Evolutionary conservation across 23 tunicate species (phyloP), one percentile per base, ranked within the genome.

Genomic region (Trididemnum nubilum): DNA sequence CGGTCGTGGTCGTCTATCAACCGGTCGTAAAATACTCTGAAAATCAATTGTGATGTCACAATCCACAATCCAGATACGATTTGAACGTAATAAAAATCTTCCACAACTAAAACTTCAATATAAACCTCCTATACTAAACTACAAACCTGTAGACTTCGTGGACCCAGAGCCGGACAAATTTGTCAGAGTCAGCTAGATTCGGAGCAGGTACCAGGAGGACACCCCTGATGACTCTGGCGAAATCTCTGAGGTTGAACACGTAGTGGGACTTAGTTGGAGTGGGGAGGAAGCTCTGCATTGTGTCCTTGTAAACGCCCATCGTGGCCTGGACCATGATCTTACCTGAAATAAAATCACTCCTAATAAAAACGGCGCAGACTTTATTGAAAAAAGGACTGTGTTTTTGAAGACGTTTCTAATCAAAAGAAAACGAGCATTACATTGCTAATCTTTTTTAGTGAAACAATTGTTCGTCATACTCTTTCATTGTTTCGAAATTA

Each of bases 191-290:
- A 51, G 31, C 69, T 33, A 94, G 69, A n/a, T 76, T 61, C 0
- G 94, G 34, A 9, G 88, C 30, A 0, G 99, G 99, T 31, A 89
- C 84, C 23, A 88, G 91, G 2, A 94, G 95, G 2, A 89, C 88
- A 1, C 99, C 99, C 9, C 94, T 83, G 35, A 89, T 81, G 40
- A 94, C 99, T 1, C 99, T 78, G 22, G 95, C 94, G 72, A 89
- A 89, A 67, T 94, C 99, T 7, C 99, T 83, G 59, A 94, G 73
- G 88, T 94, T 89, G 91, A 94, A 94, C 30, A 89, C 91, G 78
- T 94, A 94, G 77, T 94, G 99, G 0, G 99, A 94, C 76, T 94
- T 94, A 35, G 99, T 89, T 0, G 99, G 99, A 0, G 99, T 94
- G 64, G 99, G 95, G 2, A 89, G 90, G 49, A 89, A 89, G 26